Percentiles rank a stretch among this genome's conserved stretches.
phyloP scores from a whole-genome alignment of 1,140 invertebrate species.

The Brachionus manjavacas region DNA sequence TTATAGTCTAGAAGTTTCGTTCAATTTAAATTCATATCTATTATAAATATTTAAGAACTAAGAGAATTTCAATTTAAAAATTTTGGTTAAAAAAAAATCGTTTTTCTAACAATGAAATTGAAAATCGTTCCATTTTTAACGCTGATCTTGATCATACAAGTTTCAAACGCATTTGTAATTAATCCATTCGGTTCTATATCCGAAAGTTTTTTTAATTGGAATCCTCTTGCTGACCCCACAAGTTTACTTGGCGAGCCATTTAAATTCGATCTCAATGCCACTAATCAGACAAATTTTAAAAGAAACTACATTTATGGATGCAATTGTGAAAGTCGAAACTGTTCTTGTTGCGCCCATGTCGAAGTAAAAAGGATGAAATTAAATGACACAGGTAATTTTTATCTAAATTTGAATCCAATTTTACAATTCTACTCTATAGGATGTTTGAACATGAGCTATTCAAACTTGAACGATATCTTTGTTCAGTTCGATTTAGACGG shows the following conservation, averaged over 20 bases:
- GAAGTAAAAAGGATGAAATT: not conserved
- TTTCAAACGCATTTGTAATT: not conserved
- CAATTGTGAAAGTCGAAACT: not conserved
- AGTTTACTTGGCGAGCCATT: not conserved
- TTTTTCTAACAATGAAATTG: not conserved
- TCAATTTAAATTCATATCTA: constrained; percentile 6
- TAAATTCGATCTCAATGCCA: not conserved
- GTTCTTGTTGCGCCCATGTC: constrained; percentile 15
- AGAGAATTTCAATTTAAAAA: constrained; percentile 21
- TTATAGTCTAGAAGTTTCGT: constrained; percentile 18
- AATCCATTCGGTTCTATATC: not conserved
- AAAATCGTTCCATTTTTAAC: not conserved
- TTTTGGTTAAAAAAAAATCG: not conserved
- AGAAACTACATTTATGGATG: constrained; percentile 25
- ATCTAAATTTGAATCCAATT: not conserved
- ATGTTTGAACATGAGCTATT: constrained; percentile 32
- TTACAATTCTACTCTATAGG: not conserved
- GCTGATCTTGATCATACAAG: not conserved
- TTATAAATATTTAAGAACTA: not conserved
- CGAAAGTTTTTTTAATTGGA: not conserved
- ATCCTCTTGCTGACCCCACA: not conserved
- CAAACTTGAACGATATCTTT: not conserved
- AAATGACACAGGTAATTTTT: constrained; percentile 17
- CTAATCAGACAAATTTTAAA: not conserved
- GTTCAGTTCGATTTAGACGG: constrained; percentile 1